Evolutionary conservation across 2,888 invertebrate species (phyloP), one percentile per base, ranked within the genome.

Genomic region (Ochropleura plecta): DNA sequence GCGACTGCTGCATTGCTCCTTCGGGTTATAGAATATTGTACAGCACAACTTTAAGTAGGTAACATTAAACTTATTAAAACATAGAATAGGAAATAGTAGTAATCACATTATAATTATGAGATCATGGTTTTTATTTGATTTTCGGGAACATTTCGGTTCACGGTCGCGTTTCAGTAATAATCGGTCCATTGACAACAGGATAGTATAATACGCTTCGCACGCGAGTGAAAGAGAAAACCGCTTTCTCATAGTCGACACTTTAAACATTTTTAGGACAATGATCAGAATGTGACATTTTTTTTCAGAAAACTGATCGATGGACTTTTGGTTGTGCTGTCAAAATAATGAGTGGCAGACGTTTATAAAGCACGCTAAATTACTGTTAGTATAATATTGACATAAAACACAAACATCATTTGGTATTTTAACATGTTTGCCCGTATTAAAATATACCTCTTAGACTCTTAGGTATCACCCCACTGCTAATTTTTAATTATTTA

Each of bases 1-100:
- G 96, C 48, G 96, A 96, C 79, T 97, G 97, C 89, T 96, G 95
- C 96, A 96, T 95, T 88, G 85, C 84, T 87, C 70, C 51, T 81
- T 62, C 59, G 62, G 76, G 67, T 79, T 80, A 75, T 7, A 77
- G 20, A 51, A 59, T 59, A 59, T 62, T 62, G 48, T 65, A 84
- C 72, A 12, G 55, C 53, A 68, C 40, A 62, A 64, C 70, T 68
- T 63, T 71, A 62, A n/a, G n/a, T 48, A 74, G 40, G 55, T 66
- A 44, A 77, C 76, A 82, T 82, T 79, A 69, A 79, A 78, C 70
- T 49, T 59, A 49, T 67, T 77, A 79, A 77, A 73, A 79, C 79
- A 77, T 70, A 80, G 67, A 71, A 20, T 70, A 55, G 5, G 62
- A 55, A 79, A 77, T 78, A 74, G 66, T 49, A 72, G 44, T 70